phyloP scores from a whole-genome alignment of 2,113 vertebrate genomes.

The Todiramphus saurophagus region DNA sequence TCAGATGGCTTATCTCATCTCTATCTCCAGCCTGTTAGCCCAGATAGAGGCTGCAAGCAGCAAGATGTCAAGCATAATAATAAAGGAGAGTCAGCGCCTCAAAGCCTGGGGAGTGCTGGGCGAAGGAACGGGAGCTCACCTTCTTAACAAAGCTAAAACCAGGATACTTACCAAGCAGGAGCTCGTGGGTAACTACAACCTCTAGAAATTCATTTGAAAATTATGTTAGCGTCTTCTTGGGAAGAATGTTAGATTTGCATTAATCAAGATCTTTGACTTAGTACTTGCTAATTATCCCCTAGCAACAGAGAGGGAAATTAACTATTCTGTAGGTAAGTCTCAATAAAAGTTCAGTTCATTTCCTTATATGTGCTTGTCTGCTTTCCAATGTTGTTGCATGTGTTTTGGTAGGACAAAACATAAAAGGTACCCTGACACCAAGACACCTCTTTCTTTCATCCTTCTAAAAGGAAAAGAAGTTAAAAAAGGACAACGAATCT shows the following conservation, averaged over 20 bases:
- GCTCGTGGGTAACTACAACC: constrained; percentile 73
- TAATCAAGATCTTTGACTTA: not conserved
- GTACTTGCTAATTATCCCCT: not conserved
- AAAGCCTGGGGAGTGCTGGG: constrained; percentile 82
- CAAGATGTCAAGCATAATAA: constrained; percentile 73
- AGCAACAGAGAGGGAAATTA: not conserved
- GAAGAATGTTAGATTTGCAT: not conserved
- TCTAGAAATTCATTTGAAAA: not conserved
- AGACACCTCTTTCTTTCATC: not conserved
- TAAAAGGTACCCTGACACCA: not conserved
- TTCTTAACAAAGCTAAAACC: constrained; percentile 75
- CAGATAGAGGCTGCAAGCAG: constrained; percentile 48
- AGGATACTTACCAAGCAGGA: constrained; percentile 74
- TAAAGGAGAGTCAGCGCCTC: constrained; percentile 79
- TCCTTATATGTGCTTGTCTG: not conserved
- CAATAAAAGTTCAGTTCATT: not conserved
- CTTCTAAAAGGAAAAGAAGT: not conserved
- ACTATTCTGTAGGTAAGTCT: not conserved
- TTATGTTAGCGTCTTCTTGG: not conserved
- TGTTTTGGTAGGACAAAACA: not conserved
- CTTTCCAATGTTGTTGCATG: not conserved
- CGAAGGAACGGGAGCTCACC: constrained; percentile 77
- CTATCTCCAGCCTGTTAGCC: constrained; percentile 6
- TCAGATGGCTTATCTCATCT: not conserved
- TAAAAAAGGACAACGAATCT: not conserved